Percentiles rank a stretch among this genome's conserved stretches.
phyloP scores from a whole-genome alignment of 2,888 invertebrate species.

The Pilophorus perplexus region DNA sequence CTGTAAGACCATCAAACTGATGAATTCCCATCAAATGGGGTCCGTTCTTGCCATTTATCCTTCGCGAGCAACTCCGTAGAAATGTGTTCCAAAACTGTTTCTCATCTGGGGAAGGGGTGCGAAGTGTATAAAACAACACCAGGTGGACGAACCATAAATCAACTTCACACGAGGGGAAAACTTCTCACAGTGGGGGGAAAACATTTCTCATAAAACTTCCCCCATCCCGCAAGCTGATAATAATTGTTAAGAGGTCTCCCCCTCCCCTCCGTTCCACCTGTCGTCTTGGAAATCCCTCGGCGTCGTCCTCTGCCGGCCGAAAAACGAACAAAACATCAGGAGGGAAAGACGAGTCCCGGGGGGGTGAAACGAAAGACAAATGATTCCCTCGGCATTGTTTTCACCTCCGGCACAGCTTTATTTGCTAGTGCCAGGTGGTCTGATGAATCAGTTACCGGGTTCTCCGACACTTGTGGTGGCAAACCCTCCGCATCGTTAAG shows the following conservation, averaged over 20 bases:
- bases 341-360: no score
- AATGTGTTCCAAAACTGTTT: no score
- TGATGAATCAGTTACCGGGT: constrained; percentile 22
- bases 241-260: constrained; percentile 23
- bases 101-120: no score
- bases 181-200: neutral
- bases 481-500: neutral
- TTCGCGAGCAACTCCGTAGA: no score
- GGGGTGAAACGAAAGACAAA: constrained; percentile 34
- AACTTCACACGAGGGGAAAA: constrained; percentile 9
- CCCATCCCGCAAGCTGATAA: neutral
- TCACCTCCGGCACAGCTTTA: constrained; percentile 1
- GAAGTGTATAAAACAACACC: no score
- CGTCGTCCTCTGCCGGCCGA: neutral
- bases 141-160: constrained; percentile 27
- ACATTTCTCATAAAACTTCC: constrained; percentile 26
- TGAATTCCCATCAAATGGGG: no score
- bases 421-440: constrained; percentile 7
- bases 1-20: no score
- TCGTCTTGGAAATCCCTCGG: neutral
- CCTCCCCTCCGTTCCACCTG: neutral
- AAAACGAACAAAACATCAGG: no score
- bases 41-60: no score
- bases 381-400: constrained; percentile 8
- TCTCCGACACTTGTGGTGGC: constrained; percentile 4